Evolutionary conservation across 2,797 vertebrate genomes (phyloP), one percentile per base, ranked within the genome.

Genomic region (Scolopax rusticola): DNA sequence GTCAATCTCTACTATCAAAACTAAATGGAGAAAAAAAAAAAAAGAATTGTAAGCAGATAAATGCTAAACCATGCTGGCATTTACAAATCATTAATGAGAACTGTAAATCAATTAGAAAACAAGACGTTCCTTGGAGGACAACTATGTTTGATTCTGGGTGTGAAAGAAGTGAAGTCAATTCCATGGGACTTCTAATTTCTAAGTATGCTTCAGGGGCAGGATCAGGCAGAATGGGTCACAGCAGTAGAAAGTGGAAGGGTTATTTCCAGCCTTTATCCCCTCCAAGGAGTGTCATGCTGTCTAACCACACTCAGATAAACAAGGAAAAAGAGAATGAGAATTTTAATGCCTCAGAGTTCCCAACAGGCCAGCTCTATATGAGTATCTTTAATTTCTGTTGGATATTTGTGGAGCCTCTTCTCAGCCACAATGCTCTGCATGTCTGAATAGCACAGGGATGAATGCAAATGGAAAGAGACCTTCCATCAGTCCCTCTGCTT

Each of bases 381-480:
- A 91, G 33, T 38, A 68, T 43, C 71, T 84, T 90, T 83, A 74
- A 76, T 96, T 85, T 85, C 80, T 73, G 18, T 69, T 91, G 87
- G 65, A 73, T 28, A 23, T 84, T 87, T 54, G 61, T 80, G 73
- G 63, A 75, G 4, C 38, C 28, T 76, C 53, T 95, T 85, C 80
- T 94, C 75, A 89, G 76, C 69, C 94, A 28, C 51, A 92, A 56
- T 11, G 27, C 30, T 87, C 74, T 94, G 79, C 43, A 8, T 76
- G 40, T 71, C 83, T 69, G 57, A 95, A 71, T 20, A 87, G 30
- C 65, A 70, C 63, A 59, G 77, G 82, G 75, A n/a, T 82, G 85
- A 95, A 78, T 76, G 75, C 73, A 87, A 74, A 38, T 64, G 32
- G 30, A 53, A 94, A 87, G 45, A 92, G 57, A 82, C 84, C 74